These are phyloP conservation scores for Mohoua ochrocephala DNA, from an alignment of 2,113 vertebrate species.

Conservation along the genomic window DNA sequence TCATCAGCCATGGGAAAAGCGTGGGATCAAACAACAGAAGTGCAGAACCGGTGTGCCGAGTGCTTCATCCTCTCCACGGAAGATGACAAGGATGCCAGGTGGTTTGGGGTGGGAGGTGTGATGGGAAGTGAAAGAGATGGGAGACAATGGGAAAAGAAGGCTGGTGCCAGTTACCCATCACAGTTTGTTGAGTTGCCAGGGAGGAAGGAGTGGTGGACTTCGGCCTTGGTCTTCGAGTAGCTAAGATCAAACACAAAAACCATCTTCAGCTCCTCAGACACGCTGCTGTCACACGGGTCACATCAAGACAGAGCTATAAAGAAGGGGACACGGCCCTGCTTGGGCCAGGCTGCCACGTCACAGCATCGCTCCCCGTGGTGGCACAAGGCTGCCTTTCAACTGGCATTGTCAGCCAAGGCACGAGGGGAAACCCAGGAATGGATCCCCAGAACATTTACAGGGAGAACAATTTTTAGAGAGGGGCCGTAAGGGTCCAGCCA, in stretches of 20 bases:
- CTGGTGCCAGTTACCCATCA: neutral
- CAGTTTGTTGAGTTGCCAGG: neutral
- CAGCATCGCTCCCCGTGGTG: neutral
- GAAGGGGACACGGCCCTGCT: neutral
- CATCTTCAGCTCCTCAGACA: neutral
- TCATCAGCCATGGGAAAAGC: neutral
- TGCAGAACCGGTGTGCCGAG: neutral
- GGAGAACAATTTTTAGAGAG: too few species aligned
- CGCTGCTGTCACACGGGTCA: neutral
- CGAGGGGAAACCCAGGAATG: too few species aligned
- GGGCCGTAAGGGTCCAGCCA: too few species aligned
- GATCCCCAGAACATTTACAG: too few species aligned
- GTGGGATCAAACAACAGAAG: neutral
- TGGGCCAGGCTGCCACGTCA: neutral
- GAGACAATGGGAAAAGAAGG: neutral
- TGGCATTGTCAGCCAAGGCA: too few species aligned
- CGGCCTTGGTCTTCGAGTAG: neutral
- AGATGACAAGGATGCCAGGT: neutral
- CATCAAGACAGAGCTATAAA: neutral
- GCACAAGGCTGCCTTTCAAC: too few species aligned
- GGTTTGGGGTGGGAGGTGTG: neutral
- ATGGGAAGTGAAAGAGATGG: neutral
- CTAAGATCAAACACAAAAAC: constrained; percentile 25
- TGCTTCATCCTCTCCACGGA: neutral
- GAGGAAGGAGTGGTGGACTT: neutral